These are phyloP conservation scores for Mimas tiliae DNA, from an alignment of 2,888 invertebrate genomes.

Conservation along the genomic window DNA sequence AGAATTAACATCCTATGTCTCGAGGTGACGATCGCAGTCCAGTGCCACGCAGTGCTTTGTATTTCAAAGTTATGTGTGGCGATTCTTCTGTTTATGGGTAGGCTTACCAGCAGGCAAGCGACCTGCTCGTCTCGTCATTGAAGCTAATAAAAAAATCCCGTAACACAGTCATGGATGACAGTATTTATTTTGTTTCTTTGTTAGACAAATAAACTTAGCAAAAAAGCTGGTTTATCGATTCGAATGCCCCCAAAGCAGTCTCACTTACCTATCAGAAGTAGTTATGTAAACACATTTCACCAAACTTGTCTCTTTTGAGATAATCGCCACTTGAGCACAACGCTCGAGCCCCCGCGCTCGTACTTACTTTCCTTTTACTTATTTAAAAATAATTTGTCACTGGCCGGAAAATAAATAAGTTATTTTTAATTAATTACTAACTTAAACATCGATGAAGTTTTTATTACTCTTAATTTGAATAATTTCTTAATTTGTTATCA, in stretches of 20 bases:
- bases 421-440: neutral
- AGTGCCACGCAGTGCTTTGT: no score
- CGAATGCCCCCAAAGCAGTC: neutral
- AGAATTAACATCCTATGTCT: no score
- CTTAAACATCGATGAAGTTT: neutral
- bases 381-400: conserved; percentile 37
- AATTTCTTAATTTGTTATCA: neutral
- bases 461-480: neutral
- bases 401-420: neutral
- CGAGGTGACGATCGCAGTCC: no score
- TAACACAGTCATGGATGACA: neutral
- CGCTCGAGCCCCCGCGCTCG: conserved; percentile 54
- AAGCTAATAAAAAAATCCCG: no score
- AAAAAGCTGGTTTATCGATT: neutral
- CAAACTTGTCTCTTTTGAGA: conserved; percentile 58
- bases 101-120: no score
- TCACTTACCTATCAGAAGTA: conserved; percentile 9
- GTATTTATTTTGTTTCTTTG: neutral
- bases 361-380: conserved; percentile 68
- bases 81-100: no score
- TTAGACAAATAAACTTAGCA: neutral
- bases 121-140: no score
- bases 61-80: no score
- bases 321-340: conserved; percentile 60
- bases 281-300: conserved; percentile 78